phyloP scores from a whole-genome alignment of 2,113 vertebrate species.

The Scomber scombrus region DNA sequence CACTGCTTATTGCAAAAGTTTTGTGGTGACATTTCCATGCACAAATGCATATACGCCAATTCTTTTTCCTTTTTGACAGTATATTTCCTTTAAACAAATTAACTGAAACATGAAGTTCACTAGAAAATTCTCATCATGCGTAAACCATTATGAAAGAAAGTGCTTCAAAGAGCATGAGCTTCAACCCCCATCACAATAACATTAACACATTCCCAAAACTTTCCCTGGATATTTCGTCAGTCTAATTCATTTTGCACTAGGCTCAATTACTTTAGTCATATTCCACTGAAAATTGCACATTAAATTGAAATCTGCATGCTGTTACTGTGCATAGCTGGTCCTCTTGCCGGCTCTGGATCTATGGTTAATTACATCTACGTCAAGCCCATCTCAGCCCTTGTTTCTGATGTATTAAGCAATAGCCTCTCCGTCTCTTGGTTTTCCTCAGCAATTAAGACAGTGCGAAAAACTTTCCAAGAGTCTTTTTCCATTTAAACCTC shows the following conservation, averaged over 20 bases:
- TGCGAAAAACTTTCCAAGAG: constrained; percentile 50
- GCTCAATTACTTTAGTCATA: constrained; percentile 65
- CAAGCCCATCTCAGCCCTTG: constrained; percentile 58
- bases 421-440: constrained; percentile 44
- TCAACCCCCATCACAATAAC: constrained; percentile 56
- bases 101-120: constrained; percentile 9
- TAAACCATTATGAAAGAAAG: not conserved
- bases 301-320: constrained; percentile 59
- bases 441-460: constrained; percentile 62
- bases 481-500: constrained; percentile 56
- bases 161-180: constrained; percentile 23
- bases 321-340: constrained; percentile 42
- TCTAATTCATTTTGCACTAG: constrained; percentile 64
- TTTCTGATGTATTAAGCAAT: constrained; percentile 64
- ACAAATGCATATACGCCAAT: not conserved
- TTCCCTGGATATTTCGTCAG: constrained; percentile 59
- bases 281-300: constrained; percentile 65
- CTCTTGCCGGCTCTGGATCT: constrained; percentile 38
- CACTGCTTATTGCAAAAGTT: not conserved
- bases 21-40: not conserved
- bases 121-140: not conserved
- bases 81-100: not conserved
- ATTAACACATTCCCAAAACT: constrained; percentile 57
- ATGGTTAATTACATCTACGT: constrained; percentile 59
- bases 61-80: not conserved